Base-by-base conservation (phyloP, 2,113 vertebrate genomes). In the Axis porcinus region DNA sequence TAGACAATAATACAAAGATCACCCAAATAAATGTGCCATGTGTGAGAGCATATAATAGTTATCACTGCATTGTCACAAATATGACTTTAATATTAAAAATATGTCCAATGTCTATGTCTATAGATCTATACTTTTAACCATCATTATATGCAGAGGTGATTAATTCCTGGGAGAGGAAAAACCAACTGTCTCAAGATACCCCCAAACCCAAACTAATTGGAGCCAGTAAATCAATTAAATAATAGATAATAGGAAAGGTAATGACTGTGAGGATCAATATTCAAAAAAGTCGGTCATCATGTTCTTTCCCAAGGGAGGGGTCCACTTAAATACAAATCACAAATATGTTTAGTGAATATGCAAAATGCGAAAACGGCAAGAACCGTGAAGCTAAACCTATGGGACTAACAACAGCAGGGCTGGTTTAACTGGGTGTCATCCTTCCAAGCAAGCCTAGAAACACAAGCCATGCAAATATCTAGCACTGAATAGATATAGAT, bases 181-280 rank as follows among this genome's bases (percentile, higher is more conserved):
- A 40, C 76, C 10, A 50, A 70, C 43, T 40, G 21, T 86, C 36
- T 84, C 83, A 84, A 94, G 45, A 52, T 93, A 95, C 33, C 52
- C 45, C n/a, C 52, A 95, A 87, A 21, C 19, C 58, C 83, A 84
- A 89, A 96, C 94, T 97, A 97, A 98, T 86, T 97, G 67, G 85
- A 92, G 84, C 47, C 36, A 89, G 89, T 60, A 93, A 95, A 95
- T 97, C 91, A 95, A 84, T 97, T 98, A 98, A 98, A 95, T 95
- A 93, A 87, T 47, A 25, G 64, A 86, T 94, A 95, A 91, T 89
- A 79, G 83, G 76, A 97, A 97, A 81, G 70, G 94, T 60, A 94
- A 92, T 28, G 67, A 43, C 86, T 60, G 7, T 30, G 30, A 84
- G 58, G 95, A 97, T 45, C n/a, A 17, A 43, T 87, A 85, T 86